Evolutionary conservation across 2,113 vertebrate species (phyloP).

Genomic region (Campylomormyrus tamandua): DNA sequence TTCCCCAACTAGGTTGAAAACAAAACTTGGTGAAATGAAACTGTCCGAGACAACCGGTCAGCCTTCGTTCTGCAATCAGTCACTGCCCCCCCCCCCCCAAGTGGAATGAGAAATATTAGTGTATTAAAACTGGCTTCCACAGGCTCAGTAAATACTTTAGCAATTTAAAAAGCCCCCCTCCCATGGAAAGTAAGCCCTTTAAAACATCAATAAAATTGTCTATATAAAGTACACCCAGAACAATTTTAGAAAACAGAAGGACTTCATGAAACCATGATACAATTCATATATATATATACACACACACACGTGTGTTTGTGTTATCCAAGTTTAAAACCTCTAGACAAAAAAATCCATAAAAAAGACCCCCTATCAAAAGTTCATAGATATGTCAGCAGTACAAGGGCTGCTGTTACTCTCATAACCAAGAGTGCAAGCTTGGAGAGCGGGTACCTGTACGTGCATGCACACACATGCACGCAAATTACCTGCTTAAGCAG

Average conservation of each 20-base stretch:
- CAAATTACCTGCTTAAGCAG: neutral
- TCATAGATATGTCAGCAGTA: slow-evolving; percentile 5
- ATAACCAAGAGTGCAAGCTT: neutral
- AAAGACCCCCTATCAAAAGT: slow-evolving; percentile 17
- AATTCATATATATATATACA: slow-evolving; percentile 9
- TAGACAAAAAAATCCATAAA: neutral
- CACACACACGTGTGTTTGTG: neutral
- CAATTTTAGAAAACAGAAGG: neutral
- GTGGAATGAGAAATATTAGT: neutral
- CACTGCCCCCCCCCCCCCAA: neutral
- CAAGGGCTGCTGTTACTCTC: neutral
- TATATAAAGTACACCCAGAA: slow-evolving; percentile 22
- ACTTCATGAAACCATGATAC: slow-evolving; percentile 22
- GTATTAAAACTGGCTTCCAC: neutral
- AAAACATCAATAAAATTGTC: slow-evolving; percentile 24
- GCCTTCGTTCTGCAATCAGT: neutral
- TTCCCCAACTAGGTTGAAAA: neutral
- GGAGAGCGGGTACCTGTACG: neutral
- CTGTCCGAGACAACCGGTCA: neutral
- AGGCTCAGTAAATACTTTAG: neutral
- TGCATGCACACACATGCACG: neutral
- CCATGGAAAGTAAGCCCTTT: slow-evolving; percentile 17
- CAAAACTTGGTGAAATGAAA: neutral
- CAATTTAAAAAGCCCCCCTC: neutral
- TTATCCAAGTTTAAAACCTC: slow-evolving; percentile 14